These are phyloP conservation scores for Tachina fera DNA, from an alignment of 2,888 invertebrate genomes.

Conservation along the genomic window DNA sequence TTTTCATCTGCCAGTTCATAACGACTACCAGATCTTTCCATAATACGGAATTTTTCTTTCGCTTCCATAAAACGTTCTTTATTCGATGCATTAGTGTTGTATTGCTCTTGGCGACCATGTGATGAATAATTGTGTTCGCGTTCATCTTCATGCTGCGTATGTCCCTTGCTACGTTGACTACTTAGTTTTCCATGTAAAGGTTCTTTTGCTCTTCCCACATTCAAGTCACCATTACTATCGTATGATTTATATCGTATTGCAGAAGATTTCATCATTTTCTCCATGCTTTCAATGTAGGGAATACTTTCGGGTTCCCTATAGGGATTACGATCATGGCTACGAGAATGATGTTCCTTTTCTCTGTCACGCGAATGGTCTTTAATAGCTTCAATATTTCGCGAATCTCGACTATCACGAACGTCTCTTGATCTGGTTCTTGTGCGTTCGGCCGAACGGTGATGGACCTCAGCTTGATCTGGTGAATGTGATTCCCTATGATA, in stretches of 20 bases:
- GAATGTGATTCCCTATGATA: slow-evolving; percentile 76
- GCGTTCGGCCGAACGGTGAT: slow-evolving; percentile 72
- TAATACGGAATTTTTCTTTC: slow-evolving; percentile 92
- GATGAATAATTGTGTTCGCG: slow-evolving; percentile 73
- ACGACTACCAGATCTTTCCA: slow-evolving; percentile 85
- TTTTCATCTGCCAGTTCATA: slow-evolving; percentile 84
- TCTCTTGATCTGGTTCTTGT: slow-evolving; percentile 63
- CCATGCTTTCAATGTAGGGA: slow-evolving; percentile 83
- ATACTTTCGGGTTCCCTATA: slow-evolving; percentile 82
- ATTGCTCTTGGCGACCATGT: slow-evolving; percentile 68
- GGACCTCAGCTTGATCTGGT: slow-evolving; percentile 72
- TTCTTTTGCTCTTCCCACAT: slow-evolving; percentile 63
- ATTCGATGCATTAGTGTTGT: slow-evolving; percentile 83
- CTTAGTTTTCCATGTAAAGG: slow-evolving; percentile 73
- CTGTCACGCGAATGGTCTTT: slow-evolving; percentile 71
- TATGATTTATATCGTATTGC: slow-evolving; percentile 81
- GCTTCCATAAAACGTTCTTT: slow-evolving; percentile 93
- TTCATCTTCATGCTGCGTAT: slow-evolving; percentile 74
- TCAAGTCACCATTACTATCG: slow-evolving; percentile 74
- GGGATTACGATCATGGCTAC: slow-evolving; percentile 81
- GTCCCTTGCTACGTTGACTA: slow-evolving; percentile 75
- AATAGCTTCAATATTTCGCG: slow-evolving; percentile 71
- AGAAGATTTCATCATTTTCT: slow-evolving; percentile 83
- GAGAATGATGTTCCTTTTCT: slow-evolving; percentile 76
- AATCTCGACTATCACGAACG: slow-evolving; percentile 68